These are phyloP conservation scores for Drosophila setifemur DNA, from an alignment of 1,140 invertebrate species.

Conservation along the genomic window DNA sequence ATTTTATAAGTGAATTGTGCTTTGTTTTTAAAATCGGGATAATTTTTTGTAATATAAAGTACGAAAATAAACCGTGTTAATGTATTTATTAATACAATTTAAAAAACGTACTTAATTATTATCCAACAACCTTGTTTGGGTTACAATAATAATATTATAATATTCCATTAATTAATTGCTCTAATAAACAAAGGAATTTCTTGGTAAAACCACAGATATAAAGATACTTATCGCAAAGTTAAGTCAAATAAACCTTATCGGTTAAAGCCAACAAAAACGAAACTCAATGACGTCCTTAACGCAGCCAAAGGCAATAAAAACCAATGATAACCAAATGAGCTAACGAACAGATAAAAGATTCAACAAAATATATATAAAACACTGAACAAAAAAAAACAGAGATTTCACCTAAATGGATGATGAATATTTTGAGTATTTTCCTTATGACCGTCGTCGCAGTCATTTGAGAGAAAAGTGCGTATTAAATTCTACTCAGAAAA, in stretches of 20 bases:
- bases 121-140: too few relatives aligned
- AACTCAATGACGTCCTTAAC: slow-evolving; percentile 36
- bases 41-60: too few relatives aligned
- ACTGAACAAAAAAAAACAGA: background rate
- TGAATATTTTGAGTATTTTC: slow-evolving; percentile 76
- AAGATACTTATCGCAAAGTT: slow-evolving; percentile 41
- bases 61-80: too few relatives aligned
- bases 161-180: too few relatives aligned
- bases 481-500: slow-evolving; percentile 21
- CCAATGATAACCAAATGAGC: slow-evolving; percentile 57
- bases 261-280: slow-evolving; percentile 19
- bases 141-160: too few relatives aligned
- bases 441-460: slow-evolving; percentile 67
- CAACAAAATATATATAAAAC: background rate
- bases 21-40: too few relatives aligned
- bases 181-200: background rate
- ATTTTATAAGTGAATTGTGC: too few relatives aligned
- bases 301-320: slow-evolving; percentile 33
- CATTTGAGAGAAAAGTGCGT: slow-evolving; percentile 77
- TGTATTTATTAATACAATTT: too few relatives aligned
- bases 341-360: slow-evolving; percentile 28
- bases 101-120: too few relatives aligned
- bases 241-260: slow-evolving; percentile 16
- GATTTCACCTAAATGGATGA: slow-evolving; percentile 59
- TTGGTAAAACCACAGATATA: background rate